Percentiles rank a stretch among this genome's conserved stretches.
Evolutionary conservation across 1,140 invertebrate genomes (phyloP).

Genomic region (Drosophila takahashii): DNA sequence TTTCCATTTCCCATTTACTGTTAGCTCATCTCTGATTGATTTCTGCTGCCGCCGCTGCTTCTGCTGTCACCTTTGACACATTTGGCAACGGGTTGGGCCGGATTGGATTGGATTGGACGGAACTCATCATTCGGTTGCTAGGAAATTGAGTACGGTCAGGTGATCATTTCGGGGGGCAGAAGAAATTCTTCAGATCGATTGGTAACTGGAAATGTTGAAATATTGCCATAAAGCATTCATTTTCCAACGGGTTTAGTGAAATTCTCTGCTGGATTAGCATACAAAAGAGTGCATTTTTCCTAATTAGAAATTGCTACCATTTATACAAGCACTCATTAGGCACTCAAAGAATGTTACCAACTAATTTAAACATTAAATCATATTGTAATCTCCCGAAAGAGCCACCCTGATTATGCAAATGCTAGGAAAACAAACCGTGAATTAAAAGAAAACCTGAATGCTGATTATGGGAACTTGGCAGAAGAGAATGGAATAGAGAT

Average conservation of each 20-base stretch:
- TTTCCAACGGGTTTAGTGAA: background rate
- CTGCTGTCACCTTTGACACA: conserved; percentile 76
- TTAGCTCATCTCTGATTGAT: conserved; percentile 75
- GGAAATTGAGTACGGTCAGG: conserved; percentile 30
- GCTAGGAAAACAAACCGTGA: background rate
- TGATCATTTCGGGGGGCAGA: background rate
- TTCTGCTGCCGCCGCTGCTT: conserved; percentile 64
- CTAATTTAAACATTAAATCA: background rate
- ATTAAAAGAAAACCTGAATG: conserved; percentile 5
- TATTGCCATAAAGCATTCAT: conserved; percentile 9
- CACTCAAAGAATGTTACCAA: background rate
- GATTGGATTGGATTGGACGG: conserved; percentile 21
- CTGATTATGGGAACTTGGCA: conserved; percentile 12
- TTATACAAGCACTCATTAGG: background rate
- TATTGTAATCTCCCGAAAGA: background rate
- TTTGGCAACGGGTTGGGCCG: conserved; percentile 58
- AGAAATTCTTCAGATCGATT: conserved; percentile 5
- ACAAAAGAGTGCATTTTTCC: background rate
- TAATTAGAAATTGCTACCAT: background rate
- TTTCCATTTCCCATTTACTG: conserved; percentile 65
- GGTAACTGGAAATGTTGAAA: conserved; percentile 13
- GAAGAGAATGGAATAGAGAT: conserved; percentile 15
- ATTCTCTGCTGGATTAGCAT: background rate
- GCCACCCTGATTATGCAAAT: conserved; percentile 5
- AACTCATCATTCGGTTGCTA: conserved; percentile 44